phyloP scores from a whole-genome alignment of 2,888 invertebrate species.

The Lasioglossum marginatum region DNA sequence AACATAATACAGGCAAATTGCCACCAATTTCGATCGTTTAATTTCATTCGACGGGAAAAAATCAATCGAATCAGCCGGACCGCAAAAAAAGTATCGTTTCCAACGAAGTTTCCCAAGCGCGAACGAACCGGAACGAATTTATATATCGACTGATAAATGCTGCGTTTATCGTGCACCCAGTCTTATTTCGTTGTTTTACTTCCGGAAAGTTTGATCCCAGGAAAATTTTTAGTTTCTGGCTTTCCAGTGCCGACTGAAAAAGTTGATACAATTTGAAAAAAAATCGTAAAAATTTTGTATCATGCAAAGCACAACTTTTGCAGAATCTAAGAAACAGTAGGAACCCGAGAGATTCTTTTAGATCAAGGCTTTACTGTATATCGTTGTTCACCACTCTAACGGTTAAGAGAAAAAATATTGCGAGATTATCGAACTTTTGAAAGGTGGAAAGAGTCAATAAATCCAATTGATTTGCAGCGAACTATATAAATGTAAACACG shows the following conservation, averaged over 20 bases:
- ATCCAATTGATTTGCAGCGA: neutral
- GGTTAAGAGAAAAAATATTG: too few relatives aligned
- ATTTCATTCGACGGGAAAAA: slow-evolving; percentile 34
- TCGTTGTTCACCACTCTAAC: too few relatives aligned
- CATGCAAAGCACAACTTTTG: too few relatives aligned
- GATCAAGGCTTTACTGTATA: too few relatives aligned
- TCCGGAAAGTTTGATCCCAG: neutral
- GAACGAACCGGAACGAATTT: slow-evolving; percentile 3
- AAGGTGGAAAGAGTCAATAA: neutral
- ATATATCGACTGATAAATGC: neutral
- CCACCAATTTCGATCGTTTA: slow-evolving; percentile 40
- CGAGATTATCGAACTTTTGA: too few relatives aligned
- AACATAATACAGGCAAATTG: slow-evolving; percentile 45
- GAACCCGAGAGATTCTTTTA: too few relatives aligned
- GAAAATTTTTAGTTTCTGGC: neutral
- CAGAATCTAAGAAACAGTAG: too few relatives aligned
- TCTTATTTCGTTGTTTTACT: neutral
- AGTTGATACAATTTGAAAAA: too few relatives aligned
- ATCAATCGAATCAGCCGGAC: slow-evolving; percentile 22
- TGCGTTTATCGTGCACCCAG: neutral
- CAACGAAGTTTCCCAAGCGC: neutral
- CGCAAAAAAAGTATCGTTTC: neutral
- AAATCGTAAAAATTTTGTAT: too few relatives aligned
- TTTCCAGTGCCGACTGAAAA: neutral
- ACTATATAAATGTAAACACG: neutral